Percentiles rank a stretch among this genome's conserved stretches.
Evolutionary conservation across 2,797 vertebrate species (phyloP).

Genomic region (Pelodytes ibericus): DNA sequence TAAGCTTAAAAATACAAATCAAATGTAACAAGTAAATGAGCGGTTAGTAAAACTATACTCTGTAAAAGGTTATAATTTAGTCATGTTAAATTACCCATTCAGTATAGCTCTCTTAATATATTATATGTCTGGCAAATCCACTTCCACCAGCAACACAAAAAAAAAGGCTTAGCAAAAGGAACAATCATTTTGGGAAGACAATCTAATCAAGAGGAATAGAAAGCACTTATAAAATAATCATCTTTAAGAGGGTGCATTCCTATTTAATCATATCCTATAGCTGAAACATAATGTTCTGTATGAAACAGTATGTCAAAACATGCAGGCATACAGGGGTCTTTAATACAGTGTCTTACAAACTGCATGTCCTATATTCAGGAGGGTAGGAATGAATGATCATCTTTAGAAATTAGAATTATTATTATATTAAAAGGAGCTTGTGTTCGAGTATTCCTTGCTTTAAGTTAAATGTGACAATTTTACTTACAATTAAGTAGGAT

Average conservation of each 20-base stretch:
- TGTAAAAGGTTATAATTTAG: conserved; percentile 43
- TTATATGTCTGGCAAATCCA: neutral
- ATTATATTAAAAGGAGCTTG: neutral
- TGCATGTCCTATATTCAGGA: neutral
- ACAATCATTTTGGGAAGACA: neutral
- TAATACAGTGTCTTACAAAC: neutral
- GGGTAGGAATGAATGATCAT: neutral
- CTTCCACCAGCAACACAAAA: neutral
- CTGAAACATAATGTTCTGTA: neutral
- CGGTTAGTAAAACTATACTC: neutral
- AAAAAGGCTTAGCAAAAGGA: no score
- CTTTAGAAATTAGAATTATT: neutral
- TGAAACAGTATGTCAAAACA: neutral
- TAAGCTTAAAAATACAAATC: conserved; percentile 29
- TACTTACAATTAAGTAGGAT: neutral
- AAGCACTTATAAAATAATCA: neutral
- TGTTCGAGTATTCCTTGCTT: neutral
- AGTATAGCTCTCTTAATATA: neutral
- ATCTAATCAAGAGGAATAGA: neutral
- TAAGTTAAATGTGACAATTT: neutral
- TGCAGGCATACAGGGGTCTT: neutral
- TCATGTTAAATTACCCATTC: conserved; percentile 23
- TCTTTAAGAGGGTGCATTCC: neutral
- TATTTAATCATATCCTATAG: neutral
- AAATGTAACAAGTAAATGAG: conserved; percentile 44